Evolutionary conservation across 2,888 invertebrate species (phyloP), one percentile per base, ranked within the genome.

Genomic region (Scaptomyza tumidula): DNA sequence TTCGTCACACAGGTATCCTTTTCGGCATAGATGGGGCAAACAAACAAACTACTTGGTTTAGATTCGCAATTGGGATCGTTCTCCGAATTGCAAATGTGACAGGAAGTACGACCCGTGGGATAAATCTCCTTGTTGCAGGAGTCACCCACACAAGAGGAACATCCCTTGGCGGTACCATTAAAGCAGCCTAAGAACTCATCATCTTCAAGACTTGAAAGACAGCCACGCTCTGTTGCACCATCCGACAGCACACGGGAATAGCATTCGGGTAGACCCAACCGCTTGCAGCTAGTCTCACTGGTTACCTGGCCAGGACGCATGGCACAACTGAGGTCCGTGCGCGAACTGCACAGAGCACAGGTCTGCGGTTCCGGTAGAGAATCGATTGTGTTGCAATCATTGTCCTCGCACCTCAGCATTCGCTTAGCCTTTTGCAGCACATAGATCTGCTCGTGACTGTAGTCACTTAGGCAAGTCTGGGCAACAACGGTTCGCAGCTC

Each of bases 161-260:
- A 91, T 0, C 66, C 70, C 0, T 45, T 14, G 3, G 90, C 84
- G 1, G 86, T 89, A 31, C 90, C 90, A 43, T 84, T 83, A 16
- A 86, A 78, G 53, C 91, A 91, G 13, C 80, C 53, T 1, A 86
- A 48, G 67, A 91, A 91, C 11, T 90, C 90, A 3, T 91, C 86
- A 2, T 77, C 80, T 45, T 84, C 75, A 54, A 91, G 65, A 53
- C 71, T 90, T 7, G 91, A 86, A 7, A 90, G 37, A 13, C 91
- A 91, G 9, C 91, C 91, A 31, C 91, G 81, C 64, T 91, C 91
- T 1, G 91, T 91, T 27, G 78, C 59, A n/a, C 91, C 91, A 58
- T 89, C 88, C 3, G 14, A 3, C 3, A 90, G 68, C 0, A 90
- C 84, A 6, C 91, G 88, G 0, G 86, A 62, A 29, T 91, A 91